Conservation (phyloP, 2,797 vertebrate species). For the Cyprinella venusta region DNA sequence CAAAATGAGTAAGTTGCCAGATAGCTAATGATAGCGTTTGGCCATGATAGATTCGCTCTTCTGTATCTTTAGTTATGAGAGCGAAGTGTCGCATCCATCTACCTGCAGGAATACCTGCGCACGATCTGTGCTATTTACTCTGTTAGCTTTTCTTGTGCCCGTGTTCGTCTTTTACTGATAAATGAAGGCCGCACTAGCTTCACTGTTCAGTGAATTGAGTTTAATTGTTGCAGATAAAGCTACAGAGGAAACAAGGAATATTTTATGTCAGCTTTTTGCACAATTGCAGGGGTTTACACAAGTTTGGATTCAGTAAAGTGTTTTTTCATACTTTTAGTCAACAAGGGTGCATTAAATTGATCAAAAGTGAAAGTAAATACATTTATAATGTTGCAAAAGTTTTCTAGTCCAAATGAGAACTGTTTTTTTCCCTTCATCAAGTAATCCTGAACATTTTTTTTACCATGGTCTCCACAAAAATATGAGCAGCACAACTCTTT, state of each 20-base stretch:
- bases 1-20: conserved; percentile 60
- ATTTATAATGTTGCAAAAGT: background rate
- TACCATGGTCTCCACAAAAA: background rate
- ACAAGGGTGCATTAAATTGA: background rate
- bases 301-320: background rate
- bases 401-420: too few relatives aligned
- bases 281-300: background rate
- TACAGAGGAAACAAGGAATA: background rate
- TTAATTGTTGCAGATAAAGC: conserved; percentile 15
- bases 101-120: conserved; percentile 10
- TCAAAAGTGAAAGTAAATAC: background rate
- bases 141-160: background rate
- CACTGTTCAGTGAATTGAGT: conserved; percentile 18
- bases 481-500: background rate
- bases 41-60: conserved; percentile 52
- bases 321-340: background rate
- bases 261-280: background rate
- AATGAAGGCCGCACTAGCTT: background rate
- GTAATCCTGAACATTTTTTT: too few relatives aligned
- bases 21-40: conserved; percentile 51
- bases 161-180: conserved; percentile 1
- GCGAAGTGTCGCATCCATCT: conserved; percentile 10
- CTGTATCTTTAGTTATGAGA: conserved; percentile 51
- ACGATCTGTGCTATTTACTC: background rate
- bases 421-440: background rate